These are phyloP conservation scores for Sturnus vulgaris DNA, from an alignment of 2,113 vertebrate species.

Conservation along the genomic window DNA sequence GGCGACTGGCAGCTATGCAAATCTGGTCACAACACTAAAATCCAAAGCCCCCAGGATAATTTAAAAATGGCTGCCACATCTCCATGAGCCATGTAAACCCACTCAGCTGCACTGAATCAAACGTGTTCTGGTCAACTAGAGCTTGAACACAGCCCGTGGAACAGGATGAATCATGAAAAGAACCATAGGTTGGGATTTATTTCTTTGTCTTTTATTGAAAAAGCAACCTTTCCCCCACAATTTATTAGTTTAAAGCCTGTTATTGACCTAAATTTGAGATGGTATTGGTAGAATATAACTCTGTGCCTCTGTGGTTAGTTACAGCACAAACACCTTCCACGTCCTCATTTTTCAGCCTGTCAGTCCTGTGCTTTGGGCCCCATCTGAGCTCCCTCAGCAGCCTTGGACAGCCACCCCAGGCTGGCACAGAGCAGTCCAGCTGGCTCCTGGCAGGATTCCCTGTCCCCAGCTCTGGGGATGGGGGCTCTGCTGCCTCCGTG, in stretches of 20 bases:
- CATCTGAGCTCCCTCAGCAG: neutral
- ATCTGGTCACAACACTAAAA: neutral
- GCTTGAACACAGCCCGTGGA: neutral
- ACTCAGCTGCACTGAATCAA: neutral
- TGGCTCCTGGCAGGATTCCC: neutral
- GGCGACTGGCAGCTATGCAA: neutral
- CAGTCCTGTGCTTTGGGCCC: neutral
- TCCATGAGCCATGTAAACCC: neutral
- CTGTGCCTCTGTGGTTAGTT: neutral
- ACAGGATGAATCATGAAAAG: neutral
- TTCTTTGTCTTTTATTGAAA: constrained; percentile 18
- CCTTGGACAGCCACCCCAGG: neutral
- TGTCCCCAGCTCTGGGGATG: neutral
- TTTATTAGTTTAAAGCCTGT: constrained; percentile 3
- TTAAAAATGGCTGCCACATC: neutral
- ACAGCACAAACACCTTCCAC: neutral
- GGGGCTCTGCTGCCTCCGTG: neutral
- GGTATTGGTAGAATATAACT: neutral
- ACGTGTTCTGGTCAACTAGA: neutral
- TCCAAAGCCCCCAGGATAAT: neutral
- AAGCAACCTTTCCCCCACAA: neutral
- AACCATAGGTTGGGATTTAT: neutral
- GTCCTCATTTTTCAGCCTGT: neutral
- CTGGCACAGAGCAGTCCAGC: neutral
- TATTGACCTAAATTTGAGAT: constrained; percentile 20